Base-by-base conservation (phyloP, 2,888 invertebrate species). In the Strigamia transsilvanica region DNA sequence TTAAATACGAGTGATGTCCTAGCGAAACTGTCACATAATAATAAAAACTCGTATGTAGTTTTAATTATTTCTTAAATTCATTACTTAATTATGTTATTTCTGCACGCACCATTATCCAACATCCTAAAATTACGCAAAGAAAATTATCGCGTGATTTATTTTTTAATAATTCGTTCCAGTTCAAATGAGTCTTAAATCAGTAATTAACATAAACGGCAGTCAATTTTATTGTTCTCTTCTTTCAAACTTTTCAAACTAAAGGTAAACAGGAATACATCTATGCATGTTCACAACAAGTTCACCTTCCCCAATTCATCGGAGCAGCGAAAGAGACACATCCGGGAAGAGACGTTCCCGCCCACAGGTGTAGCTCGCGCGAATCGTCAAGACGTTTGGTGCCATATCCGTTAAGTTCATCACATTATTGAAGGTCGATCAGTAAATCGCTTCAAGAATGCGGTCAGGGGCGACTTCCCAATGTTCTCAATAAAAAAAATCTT, bases 391-490 rank as follows among this genome's bases (percentile, higher is more conserved):
- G 56, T 32, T 27, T 32, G 73, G 73, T 73, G 73, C 73, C 73
- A 73, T 73, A 73, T 73, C 73, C 73, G 73, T 73, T 27, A 73
- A 73, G 73, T 73, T 32, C 73, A 73, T 73, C 73, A 73, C 73
- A 56, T 18, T 23, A 73, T 73, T 73, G 73, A 73, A 73, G 73
- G 73, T 73, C 73, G 32, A 73, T 73, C 32, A 12, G 32, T 21
- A 73, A 73, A 73, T 73, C 73, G 73, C 73, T 27, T 23, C 32
- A 73, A 73, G n/a, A 73, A 73, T 73, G 73, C 73, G 73, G 73
- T 73, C 73, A 73, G 27, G 73, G 73, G 73, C 73, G 32, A 32
- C 73, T 73, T 73, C 27, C 27, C 27, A 27, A 27, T 27, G 32
- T 73, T 4, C 32, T 32, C 27, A 73, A 73, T 73, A 73, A 32